Evolutionary conservation across 2,888 invertebrate genomes (phyloP).

Genomic region (Agrypnus murinus): DNA sequence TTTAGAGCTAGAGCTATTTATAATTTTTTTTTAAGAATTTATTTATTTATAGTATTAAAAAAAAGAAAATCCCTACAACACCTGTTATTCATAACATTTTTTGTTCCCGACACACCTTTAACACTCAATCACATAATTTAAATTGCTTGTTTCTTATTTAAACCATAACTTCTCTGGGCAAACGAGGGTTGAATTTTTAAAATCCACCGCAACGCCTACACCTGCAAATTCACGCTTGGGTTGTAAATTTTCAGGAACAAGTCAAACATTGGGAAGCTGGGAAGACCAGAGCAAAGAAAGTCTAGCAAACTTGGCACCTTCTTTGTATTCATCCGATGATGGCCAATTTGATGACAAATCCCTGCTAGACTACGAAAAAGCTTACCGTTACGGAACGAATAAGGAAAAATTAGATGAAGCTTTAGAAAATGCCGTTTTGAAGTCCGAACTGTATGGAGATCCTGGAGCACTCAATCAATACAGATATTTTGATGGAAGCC

Average conservation of each 20-base stretch:
- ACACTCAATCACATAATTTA: too few relatives aligned
- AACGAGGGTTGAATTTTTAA: too few relatives aligned
- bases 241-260: conserved; percentile 34
- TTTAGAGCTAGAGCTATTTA: too few relatives aligned
- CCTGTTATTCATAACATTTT: too few relatives aligned
- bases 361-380: conserved; percentile 68
- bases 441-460: conserved; percentile 77
- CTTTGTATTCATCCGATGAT: conserved; percentile 60
- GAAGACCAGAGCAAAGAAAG: conserved; percentile 38
- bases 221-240: not conserved
- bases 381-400: conserved; percentile 67
- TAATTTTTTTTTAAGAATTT: too few relatives aligned
- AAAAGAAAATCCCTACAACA: too few relatives aligned
- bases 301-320: conserved; percentile 36
- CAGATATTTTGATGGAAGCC: conserved; percentile 65
- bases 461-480: conserved; percentile 73
- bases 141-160: too few relatives aligned
- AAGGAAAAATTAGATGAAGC: conserved; percentile 69
- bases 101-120: too few relatives aligned
- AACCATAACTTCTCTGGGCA: too few relatives aligned
- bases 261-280: conserved; percentile 34
- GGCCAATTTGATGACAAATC: conserved; percentile 66
- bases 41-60: too few relatives aligned
- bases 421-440: conserved; percentile 77
- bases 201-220: too few relatives aligned